Percentiles rank a stretch among this genome's conserved stretches.
These are phyloP conservation scores for Spizaetus ornatus DNA, from an alignment of 2,113 vertebrate genomes.

Conservation along the genomic window DNA sequence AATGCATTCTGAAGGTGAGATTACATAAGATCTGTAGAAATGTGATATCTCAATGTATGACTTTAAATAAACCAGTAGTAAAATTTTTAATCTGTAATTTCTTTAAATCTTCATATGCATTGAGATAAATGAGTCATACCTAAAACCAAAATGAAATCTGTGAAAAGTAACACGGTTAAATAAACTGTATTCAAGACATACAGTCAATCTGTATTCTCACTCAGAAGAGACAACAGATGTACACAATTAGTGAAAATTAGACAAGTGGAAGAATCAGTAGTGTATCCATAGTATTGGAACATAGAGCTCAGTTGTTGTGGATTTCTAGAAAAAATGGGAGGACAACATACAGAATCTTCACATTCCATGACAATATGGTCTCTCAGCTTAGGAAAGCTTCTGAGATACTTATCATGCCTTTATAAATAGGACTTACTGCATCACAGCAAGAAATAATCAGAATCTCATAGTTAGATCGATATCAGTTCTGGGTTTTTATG, in stretches of 20 bases:
- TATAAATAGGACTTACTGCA: neutral
- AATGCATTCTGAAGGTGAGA: neutral
- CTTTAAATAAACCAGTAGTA: neutral
- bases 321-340: neutral
- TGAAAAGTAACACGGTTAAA: neutral
- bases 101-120: neutral
- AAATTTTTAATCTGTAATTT: neutral
- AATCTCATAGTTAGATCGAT: neutral
- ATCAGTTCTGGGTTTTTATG: neutral
- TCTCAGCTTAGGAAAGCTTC: neutral
- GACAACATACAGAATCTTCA: neutral
- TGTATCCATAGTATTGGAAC: neutral
- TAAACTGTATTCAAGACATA: neutral
- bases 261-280: neutral
- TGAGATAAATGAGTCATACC: neutral
- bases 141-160: neutral
- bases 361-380: neutral
- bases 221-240: neutral
- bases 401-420: neutral
- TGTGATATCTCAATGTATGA: neutral
- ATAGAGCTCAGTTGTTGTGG: neutral
- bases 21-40: neutral
- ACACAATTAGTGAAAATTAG: neutral
- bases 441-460: neutral
- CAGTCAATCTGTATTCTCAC: neutral